Evolutionary conservation across 2,888 invertebrate species (phyloP), one percentile per base, ranked within the genome.

Genomic region (Caenorhabditis sp.): DNA sequence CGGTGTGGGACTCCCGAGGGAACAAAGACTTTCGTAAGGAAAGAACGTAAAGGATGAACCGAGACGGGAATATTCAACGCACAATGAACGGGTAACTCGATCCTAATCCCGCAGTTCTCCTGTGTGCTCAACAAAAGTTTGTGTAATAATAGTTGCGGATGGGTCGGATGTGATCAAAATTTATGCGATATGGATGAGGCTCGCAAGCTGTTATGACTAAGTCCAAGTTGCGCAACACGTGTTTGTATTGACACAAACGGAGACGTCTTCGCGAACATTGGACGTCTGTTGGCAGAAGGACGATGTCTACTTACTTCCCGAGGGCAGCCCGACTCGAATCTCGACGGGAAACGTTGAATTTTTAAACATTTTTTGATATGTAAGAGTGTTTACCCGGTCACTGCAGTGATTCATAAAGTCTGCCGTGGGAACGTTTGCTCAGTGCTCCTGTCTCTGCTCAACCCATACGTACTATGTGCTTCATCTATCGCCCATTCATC

Each of bases 291-390:
- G 55, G 47, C 72, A 72, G 56, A n/a, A 72, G 71, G 55, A 8
- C 3, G 53, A 26, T 15, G 24, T n/a, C 4, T 56, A 24, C 58
- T 61, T 56, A 24, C 58, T 61, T 28, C 58, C 5, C 55, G 51
- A 18, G 60, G 32, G 35, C 15, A 51, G 37, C 44, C 61, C 26
- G 2, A 37, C 24, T 20, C 37, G 2, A 37, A 37, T 20, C 37
- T 37, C 40, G 18, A n/a, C 56, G 28, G 28, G 1, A 40, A 35
- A 28, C 65, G 62, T 58, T 76, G 76, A 76, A 76, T 76, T 76
- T 67, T 76, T 76, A 76, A 76, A 55, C 76, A 61, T 76, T 67
- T 76, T 76, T 76, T 76, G 76, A 76, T 76, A 76, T 76, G 76
- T 68, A 60, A 67, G 67, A 76, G 76, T 76, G 76, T 76, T 76